These are phyloP conservation scores for Cydia strobilella DNA, from an alignment of 1,140 invertebrate genomes.

Conservation along the genomic window DNA sequence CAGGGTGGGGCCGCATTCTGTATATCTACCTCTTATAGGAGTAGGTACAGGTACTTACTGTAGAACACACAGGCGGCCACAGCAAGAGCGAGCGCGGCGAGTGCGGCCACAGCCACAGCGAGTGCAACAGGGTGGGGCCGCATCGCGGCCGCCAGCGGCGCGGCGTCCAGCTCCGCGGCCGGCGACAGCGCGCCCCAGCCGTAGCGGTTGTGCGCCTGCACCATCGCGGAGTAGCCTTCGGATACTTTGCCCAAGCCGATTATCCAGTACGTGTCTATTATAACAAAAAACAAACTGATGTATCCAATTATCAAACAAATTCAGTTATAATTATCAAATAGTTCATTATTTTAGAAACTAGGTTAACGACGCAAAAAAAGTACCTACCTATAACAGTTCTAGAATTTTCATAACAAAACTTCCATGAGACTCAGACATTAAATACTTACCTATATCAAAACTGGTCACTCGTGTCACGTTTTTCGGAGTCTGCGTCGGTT, in stretches of 20 bases:
- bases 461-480: no score
- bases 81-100: slow-evolving; percentile 70
- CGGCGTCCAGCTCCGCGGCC: slow-evolving; percentile 75
- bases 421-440: no score
- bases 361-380: no score
- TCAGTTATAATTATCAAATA: background rate
- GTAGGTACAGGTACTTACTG: slow-evolving; percentile 66
- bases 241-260: slow-evolving; percentile 85
- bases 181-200: slow-evolving; percentile 88
- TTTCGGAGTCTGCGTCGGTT: no score
- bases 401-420: no score
- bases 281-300: slow-evolving; percentile 39
- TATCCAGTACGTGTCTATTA: slow-evolving; percentile 88
- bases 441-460: no score
- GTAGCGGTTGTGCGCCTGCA: slow-evolving; percentile 88
- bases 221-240: slow-evolving; percentile 86
- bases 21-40: background rate
- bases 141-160: slow-evolving; percentile 81
- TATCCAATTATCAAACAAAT: no score
- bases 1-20: no score
- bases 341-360: no score
- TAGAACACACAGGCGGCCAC: slow-evolving; percentile 71
- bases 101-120: slow-evolving; percentile 80
- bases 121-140: slow-evolving; percentile 82
- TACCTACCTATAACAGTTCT: no score